Base-by-base conservation (phyloP, 2,888 invertebrate species). In the Drosophila emarginata region DNA sequence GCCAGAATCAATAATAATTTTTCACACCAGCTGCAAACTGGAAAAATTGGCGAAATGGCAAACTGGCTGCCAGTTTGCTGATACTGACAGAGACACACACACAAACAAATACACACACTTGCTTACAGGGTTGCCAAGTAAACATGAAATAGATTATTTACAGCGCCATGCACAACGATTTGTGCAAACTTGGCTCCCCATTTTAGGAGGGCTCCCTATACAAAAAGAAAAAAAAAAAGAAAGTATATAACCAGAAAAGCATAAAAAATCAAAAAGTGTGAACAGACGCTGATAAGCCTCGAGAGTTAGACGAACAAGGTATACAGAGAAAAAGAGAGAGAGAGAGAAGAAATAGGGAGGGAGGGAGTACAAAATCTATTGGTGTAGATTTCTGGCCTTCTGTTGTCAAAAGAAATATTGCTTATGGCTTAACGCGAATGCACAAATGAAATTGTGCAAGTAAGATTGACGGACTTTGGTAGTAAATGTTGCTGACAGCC, bases 71-170 rank as follows among this genome's bases (percentile, higher is more conserved):
- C 15, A 21, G 61, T 50, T 68, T 50, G 59, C 72, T 63, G 72
- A 72, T 72, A 72, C 63, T 64, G 67, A 45, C 45, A 21, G 14
- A 70, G 64, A 50, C 54, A 37, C 50, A 58, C 61, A 40, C 57
- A 72, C 67, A 66, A 61, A 51, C 58, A 64, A 14, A 9, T 56
- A 54, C 36, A 57, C 61, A 61, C 45, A 61, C 58, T 50, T 37
- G 57, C 65, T 52, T 36, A 58, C 40, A 28, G 40, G 61, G 57
- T 53, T 37, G 53, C 53, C 68, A 60, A 71, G 85, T 62, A 76
- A 79, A 84, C 80, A 79, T 79, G 67, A 77, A 77, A 73, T 76
- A 75, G 85, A 84, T 87, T 84, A 84, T 85, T 85, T 87, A 85
- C 83, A 79, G 87, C 71, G 70, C 63, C 69, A 73, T 87, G 87